A percentile compares a stretch with the other conserved stretches of the same genome.
Evolutionary conservation across 2,888 invertebrate species (phyloP).

Genomic region (Tinea pellionella): DNA sequence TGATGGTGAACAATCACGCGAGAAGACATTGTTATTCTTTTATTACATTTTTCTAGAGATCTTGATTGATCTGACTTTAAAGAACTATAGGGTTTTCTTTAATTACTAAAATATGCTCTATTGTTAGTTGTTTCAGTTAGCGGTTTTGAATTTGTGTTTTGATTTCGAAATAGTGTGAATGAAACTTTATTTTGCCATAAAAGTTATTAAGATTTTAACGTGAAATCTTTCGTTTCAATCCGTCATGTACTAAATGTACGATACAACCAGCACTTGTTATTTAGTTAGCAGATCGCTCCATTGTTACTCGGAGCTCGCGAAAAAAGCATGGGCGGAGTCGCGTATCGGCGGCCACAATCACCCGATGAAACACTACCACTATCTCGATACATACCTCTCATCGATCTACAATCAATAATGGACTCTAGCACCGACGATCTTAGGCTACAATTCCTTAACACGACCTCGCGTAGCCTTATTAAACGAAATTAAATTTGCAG

Average conservation of each 20-base stretch:
- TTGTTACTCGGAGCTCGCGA: constrained; percentile 65
- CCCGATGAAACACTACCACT: constrained; percentile 58
- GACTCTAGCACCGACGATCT: constrained; percentile 21
- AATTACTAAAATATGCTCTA: too few relatives aligned
- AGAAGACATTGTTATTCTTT: not conserved
- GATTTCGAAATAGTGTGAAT: too few relatives aligned
- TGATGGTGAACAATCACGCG: constrained; percentile 2
- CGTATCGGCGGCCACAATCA: constrained; percentile 47
- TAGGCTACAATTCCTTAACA: constrained; percentile 27
- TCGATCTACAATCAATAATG: constrained; percentile 21
- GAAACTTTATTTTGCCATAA: too few relatives aligned
- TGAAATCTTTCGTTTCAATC: not conserved
- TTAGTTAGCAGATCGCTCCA: constrained; percentile 67
- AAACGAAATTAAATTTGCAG: constrained; percentile 68
- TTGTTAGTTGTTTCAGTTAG: too few relatives aligned
- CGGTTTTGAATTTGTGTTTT: too few relatives aligned
- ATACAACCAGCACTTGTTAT: constrained; percentile 37
- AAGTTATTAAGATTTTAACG: not conserved
- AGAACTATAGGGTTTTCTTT: too few relatives aligned
- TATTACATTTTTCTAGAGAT: too few relatives aligned
- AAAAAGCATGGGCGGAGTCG: constrained; percentile 65
- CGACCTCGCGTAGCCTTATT: constrained; percentile 38
- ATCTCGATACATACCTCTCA: constrained; percentile 57
- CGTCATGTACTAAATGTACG: not conserved
- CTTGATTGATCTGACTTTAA: too few relatives aligned